These are phyloP conservation scores for Bombus confusus DNA, from an alignment of 1,140 invertebrate species.

Conservation along the genomic window DNA sequence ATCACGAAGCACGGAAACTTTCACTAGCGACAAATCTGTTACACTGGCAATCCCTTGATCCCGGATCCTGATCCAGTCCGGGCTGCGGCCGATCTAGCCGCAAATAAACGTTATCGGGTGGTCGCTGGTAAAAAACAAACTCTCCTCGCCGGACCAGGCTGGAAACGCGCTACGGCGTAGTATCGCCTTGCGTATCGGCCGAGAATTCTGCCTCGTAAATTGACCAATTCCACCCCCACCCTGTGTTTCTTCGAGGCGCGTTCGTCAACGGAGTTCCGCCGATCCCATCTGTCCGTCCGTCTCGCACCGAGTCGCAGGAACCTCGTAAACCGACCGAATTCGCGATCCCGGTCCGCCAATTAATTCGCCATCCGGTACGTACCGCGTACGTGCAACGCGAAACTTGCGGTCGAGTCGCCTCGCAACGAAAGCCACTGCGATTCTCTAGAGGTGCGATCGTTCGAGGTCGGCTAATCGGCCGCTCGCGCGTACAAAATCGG, in stretches of 20 bases:
- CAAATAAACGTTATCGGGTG: conserved; percentile 1
- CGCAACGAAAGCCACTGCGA: background rate
- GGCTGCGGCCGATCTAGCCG: background rate
- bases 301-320: no score
- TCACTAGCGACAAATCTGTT: background rate
- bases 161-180: background rate
- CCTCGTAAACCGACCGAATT: no score
- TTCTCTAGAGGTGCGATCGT: background rate
- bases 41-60: background rate
- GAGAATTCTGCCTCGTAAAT: background rate
- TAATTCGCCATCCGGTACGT: no score
- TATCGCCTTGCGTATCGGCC: background rate
- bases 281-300: no score
- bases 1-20: background rate
- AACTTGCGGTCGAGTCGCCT: background rate
- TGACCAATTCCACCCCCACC: background rate
- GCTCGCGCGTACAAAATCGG: background rate
- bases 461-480: conserved; percentile 1
- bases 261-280: no score
- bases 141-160: background rate
- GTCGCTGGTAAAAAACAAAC: background rate
- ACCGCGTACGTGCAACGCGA: no score
- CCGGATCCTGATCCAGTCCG: background rate
- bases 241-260: background rate
- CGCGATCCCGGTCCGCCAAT: no score